A percentile compares a stretch with the other conserved stretches of the same genome.
Evolutionary conservation across 92 coral and sea anemone genomes (phyloP).

Genomic region (Chrysogorgia sp.): DNA sequence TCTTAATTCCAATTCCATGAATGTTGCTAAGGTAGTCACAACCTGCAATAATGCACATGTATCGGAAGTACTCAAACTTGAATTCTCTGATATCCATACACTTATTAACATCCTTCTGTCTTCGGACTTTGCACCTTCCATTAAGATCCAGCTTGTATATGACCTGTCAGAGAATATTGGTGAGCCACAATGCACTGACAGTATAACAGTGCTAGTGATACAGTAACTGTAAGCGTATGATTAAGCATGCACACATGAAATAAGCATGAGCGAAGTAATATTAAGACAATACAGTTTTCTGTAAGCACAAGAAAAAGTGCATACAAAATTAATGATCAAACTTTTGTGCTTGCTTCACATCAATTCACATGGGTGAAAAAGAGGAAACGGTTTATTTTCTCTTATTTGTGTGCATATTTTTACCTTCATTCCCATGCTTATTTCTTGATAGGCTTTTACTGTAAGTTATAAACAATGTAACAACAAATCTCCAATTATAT

Average conservation of each 20-base stretch:
- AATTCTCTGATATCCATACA: constrained; percentile 11
- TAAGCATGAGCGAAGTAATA: too few relatives aligned
- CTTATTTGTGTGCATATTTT: too few relatives aligned
- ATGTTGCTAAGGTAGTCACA: constrained; percentile 45
- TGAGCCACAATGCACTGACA: constrained; percentile 1
- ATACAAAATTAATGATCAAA: too few relatives aligned
- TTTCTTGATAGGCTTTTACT: neutral
- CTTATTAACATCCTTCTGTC: constrained; percentile 33
- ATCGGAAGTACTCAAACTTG: constrained; percentile 36
- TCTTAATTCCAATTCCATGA: constrained; percentile 44
- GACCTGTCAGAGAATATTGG: constrained; percentile 25
- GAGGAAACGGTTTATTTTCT: too few relatives aligned
- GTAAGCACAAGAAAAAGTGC: too few relatives aligned
- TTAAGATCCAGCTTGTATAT: constrained; percentile 39
- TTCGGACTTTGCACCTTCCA: constrained; percentile 43
- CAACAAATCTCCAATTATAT: neutral
- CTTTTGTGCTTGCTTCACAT: too few relatives aligned
- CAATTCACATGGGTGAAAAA: too few relatives aligned
- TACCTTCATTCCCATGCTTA: too few relatives aligned
- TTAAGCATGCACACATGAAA: too few relatives aligned
- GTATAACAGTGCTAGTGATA: too few relatives aligned
- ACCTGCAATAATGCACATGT: constrained; percentile 46
- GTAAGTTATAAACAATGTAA: neutral
- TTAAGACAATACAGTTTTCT: too few relatives aligned
- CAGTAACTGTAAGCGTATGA: too few relatives aligned